A percentile compares a stretch with the other conserved stretches of the same genome.
phyloP scores from a whole-genome alignment of 1,140 invertebrate species.

The Drosophila busckii region DNA sequence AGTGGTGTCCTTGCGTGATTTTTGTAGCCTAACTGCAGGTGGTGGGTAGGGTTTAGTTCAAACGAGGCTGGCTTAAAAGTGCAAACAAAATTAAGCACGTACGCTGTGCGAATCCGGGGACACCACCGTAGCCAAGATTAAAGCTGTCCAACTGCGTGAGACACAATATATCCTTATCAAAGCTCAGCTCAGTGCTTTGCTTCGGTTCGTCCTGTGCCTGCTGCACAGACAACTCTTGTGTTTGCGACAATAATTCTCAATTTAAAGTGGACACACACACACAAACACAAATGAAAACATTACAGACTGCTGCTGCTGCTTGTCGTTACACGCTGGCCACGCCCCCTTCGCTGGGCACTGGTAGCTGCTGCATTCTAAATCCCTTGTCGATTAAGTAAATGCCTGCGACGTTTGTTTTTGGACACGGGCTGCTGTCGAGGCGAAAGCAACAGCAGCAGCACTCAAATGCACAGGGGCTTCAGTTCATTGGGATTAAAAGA shows the following conservation, averaged over 20 bases:
- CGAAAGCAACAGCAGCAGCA: conserved; percentile 37
- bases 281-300: conserved; percentile 47
- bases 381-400: conserved; percentile 78
- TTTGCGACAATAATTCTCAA: conserved; percentile 78
- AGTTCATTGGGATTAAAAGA: conserved; percentile 77
- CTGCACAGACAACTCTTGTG: conserved; percentile 38
- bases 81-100: conserved; percentile 78
- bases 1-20: conserved; percentile 54
- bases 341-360: neutral
- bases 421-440: conserved; percentile 28
- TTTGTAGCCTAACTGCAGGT: conserved; percentile 74
- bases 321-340: neutral
- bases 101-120: conserved; percentile 50
- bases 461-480: conserved; percentile 33
- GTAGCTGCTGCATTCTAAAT: conserved; percentile 58
- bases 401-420: conserved; percentile 71
- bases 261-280: conserved; percentile 58
- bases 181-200: conserved; percentile 13
- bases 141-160: conserved; percentile 74
- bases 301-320: conserved; percentile 13
- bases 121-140: conserved; percentile 60
- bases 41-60: conserved; percentile 2
- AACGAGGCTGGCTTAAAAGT: conserved; percentile 62
- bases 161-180: conserved; percentile 78
- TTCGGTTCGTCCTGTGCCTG: neutral